Percentiles rank a stretch among this genome's conserved stretches.
phyloP scores from a whole-genome alignment of 2,888 invertebrate species.

The Drosophila vallismaia region DNA sequence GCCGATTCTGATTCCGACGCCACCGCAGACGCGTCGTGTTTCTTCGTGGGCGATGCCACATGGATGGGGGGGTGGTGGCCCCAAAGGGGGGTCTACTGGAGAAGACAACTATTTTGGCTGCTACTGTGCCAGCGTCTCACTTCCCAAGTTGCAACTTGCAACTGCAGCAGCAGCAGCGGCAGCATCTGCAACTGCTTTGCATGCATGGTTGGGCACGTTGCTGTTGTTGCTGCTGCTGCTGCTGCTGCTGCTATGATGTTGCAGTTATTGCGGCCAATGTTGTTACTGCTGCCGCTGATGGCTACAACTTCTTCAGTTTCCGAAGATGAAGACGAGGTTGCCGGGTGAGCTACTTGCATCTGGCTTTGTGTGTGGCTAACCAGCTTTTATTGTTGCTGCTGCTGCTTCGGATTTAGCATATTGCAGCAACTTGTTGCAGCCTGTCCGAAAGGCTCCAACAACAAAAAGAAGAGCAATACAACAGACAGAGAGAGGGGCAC shows the following conservation, averaged over 20 bases:
- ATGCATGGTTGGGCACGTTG: conserved; percentile 75
- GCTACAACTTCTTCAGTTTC: conserved; percentile 77
- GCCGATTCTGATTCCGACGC: conserved; percentile 48
- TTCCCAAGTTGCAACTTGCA: conserved; percentile 23
- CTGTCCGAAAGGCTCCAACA: background rate
- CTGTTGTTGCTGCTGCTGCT: conserved; percentile 46
- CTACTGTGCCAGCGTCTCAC: conserved; percentile 65
- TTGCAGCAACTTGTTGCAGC: conserved; percentile 70
- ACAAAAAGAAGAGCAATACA: background rate
- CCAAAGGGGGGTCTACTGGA: background rate
- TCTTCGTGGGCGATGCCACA: conserved; percentile 72
- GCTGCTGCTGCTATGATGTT: conserved; percentile 34
- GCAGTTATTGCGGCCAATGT: conserved; percentile 45
- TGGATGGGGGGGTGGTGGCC: background rate
- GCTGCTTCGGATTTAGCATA: conserved; percentile 31
- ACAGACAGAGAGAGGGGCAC: background rate
- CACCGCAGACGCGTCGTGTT: conserved; percentile 70
- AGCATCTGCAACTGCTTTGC: conserved; percentile 60
- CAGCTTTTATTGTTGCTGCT: conserved; percentile 35
- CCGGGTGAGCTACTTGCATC: conserved; percentile 43
- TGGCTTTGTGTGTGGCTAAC: conserved; percentile 54
- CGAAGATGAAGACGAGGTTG: conserved; percentile 48
- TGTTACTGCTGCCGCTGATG: conserved; percentile 39
- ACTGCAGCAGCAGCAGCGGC: conserved; percentile 6
- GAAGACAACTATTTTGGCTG: conserved; percentile 73